Evolutionary conservation across 2,888 invertebrate species (phyloP).

Genomic region (Molorchus minor): DNA sequence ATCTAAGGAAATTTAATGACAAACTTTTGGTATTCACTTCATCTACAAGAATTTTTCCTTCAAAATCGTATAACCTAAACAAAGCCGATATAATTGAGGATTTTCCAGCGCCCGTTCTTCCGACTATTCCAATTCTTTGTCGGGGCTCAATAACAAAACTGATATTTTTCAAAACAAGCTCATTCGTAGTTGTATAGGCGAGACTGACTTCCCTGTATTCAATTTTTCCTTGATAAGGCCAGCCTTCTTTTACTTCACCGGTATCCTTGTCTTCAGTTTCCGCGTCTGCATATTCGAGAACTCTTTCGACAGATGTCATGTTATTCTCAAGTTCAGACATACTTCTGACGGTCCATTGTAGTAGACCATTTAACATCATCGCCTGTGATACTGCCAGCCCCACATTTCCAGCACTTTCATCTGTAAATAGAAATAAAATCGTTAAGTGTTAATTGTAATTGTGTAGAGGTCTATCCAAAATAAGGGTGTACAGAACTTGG

Average conservation of each 20-base stretch:
- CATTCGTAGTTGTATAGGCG: constrained; percentile 75
- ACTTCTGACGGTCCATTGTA: constrained; percentile 84
- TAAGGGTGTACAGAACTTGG: too few species aligned
- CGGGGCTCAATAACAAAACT: constrained; percentile 70
- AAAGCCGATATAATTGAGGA: constrained; percentile 78
- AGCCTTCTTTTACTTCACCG: constrained; percentile 57
- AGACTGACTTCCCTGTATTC: constrained; percentile 74
- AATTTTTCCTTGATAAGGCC: constrained; percentile 78
- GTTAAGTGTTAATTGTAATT: too few species aligned
- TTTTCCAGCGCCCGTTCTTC: constrained; percentile 85
- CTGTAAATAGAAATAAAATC: constrained; percentile 50
- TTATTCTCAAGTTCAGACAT: constrained; percentile 69
- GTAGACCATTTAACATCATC: constrained; percentile 64
- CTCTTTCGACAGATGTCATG: constrained; percentile 91
- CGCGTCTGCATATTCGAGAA: constrained; percentile 80
- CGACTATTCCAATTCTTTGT: constrained; percentile 80
- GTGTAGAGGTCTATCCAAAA: too few species aligned
- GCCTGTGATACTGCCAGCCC: constrained; percentile 60
- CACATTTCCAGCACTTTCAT: constrained; percentile 56
- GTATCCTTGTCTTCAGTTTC: constrained; percentile 64
- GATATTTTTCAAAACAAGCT: constrained; percentile 66
- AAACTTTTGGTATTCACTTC: constrained; percentile 73
- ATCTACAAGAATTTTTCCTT: constrained; percentile 85
- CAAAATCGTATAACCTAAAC: constrained; percentile 80
- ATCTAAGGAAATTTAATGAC: constrained; percentile 77